phyloP scores from a whole-genome alignment of 2,113 vertebrate species.

The Eubucco bourcierii region DNA sequence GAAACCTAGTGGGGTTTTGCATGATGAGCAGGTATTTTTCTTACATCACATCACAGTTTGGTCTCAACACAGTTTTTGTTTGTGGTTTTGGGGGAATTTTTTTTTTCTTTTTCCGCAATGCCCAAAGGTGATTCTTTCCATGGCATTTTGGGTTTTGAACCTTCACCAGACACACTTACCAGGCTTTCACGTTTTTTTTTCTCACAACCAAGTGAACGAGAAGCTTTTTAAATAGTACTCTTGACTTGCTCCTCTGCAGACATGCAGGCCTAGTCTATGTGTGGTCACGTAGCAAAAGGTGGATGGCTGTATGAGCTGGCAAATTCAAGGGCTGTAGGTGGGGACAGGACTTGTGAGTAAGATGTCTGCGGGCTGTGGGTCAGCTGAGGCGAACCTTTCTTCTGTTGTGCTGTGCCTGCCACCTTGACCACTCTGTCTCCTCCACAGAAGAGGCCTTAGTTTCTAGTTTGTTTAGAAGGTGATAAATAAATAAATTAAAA shows the following conservation, averaged over 20 bases:
- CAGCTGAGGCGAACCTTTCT: background rate
- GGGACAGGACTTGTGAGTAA: background rate
- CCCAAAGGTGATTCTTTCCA: background rate
- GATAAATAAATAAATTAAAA: background rate
- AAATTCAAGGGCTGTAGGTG: background rate
- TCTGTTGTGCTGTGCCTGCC: fast-evolving
- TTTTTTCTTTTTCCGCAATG: background rate
- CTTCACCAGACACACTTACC: fast-evolving
- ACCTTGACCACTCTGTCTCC: background rate
- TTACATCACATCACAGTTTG: background rate
- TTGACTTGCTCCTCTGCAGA: background rate
- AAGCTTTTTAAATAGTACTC: background rate
- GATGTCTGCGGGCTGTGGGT: background rate
- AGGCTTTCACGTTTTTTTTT: background rate
- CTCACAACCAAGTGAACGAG: fast-evolving
- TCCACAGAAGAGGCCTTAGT: fast-evolving
- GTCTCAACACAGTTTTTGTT: background rate
- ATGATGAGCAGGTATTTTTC: background rate
- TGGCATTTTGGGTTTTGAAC: background rate
- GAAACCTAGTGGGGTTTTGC: background rate
- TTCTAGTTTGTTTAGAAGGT: background rate
- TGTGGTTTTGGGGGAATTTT: too few relatives aligned
- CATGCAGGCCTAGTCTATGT: fast-evolving
- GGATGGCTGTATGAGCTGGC: background rate
- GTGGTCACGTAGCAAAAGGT: fast-evolving